A percentile compares a stretch with the other conserved stretches of the same genome.
Conservation (phyloP, 2,113 vertebrate species). For the Pelobates fuscus region DNA sequence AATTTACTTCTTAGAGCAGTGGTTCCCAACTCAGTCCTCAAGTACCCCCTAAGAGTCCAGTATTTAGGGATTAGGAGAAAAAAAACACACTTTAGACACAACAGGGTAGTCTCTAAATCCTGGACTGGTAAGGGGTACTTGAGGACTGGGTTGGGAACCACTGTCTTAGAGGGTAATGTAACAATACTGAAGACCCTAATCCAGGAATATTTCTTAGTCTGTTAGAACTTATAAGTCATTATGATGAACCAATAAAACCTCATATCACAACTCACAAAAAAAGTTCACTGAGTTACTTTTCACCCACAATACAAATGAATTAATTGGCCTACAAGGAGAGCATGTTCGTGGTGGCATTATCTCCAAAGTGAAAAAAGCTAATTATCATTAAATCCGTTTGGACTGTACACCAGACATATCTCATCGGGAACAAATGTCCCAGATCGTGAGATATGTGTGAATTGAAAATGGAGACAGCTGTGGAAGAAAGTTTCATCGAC, state of each 20-base stretch:
- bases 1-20: background rate
- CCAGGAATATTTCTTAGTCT: background rate
- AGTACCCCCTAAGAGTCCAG: too few relatives aligned
- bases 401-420: constrained; percentile 4
- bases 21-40: too few relatives aligned
- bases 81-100: too few relatives aligned
- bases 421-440: constrained; percentile 6
- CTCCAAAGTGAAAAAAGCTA: background rate
- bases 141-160: too few relatives aligned
- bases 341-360: background rate
- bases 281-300: background rate
- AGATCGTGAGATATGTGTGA: background rate
- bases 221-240: background rate
- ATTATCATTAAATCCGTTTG: background rate
- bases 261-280: constrained; percentile 12
- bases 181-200: background rate
- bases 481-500: constrained; percentile 20
- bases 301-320: background rate
- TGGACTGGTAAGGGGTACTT: too few relatives aligned
- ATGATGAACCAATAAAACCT: background rate
- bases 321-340: background rate
- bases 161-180: too few relatives aligned
- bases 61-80: too few relatives aligned
- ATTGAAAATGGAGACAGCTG: background rate
- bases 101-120: too few relatives aligned